phyloP scores from a whole-genome alignment of 2,113 vertebrate genomes.

The Microtus oregoni region DNA sequence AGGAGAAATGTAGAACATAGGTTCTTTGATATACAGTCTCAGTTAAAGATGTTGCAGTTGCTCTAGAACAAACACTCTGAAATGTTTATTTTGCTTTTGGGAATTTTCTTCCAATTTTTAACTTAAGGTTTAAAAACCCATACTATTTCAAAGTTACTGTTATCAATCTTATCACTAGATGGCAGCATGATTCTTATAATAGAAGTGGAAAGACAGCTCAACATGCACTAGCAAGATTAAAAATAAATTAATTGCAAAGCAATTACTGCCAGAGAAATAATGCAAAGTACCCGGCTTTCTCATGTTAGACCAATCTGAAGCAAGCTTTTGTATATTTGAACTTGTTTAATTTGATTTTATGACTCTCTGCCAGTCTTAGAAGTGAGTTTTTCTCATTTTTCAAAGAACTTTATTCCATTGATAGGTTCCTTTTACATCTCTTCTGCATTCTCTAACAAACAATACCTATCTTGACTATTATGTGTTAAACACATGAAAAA shows the following conservation, averaged over 20 bases:
- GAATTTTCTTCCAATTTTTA: constrained; percentile 14
- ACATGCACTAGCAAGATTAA: constrained; percentile 40
- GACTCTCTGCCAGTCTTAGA: not conserved
- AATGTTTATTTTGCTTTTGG: not conserved
- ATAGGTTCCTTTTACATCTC: not conserved
- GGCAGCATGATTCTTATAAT: constrained; percentile 68
- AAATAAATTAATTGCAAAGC: constrained; percentile 74
- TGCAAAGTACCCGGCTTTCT: constrained; percentile 53
- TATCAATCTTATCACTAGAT: constrained; percentile 58
- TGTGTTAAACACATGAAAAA: not conserved
- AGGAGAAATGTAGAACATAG: not conserved
- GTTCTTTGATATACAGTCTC: not conserved
- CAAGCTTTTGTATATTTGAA: constrained; percentile 52
- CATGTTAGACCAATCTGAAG: constrained; percentile 54
- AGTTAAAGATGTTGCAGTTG: not conserved
- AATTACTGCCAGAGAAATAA: constrained; percentile 64
- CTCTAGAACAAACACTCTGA: not conserved
- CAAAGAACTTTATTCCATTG: constrained; percentile 18
- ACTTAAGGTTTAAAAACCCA: not conserved
- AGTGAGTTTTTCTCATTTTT: not conserved
- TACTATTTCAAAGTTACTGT: not conserved
- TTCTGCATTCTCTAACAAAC: not conserved
- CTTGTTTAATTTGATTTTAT: constrained; percentile 70
- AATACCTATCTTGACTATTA: constrained; percentile 6
- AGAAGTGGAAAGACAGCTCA: not conserved